phyloP scores from a whole-genome alignment of 2,888 invertebrate species.

The Acrobeloides nanus region DNA sequence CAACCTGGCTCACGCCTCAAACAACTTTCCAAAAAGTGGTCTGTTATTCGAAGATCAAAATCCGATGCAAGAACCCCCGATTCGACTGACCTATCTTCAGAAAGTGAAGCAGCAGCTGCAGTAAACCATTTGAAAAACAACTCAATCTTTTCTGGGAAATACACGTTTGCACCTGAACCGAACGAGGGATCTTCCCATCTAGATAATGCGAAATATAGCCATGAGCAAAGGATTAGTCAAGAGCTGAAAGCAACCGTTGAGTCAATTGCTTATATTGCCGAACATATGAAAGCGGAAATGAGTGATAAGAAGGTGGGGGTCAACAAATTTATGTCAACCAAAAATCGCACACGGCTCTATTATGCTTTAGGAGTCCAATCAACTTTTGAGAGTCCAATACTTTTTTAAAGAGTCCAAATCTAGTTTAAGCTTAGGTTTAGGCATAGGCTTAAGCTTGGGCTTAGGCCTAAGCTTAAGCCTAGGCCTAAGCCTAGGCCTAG shows the following conservation, averaged over 20 bases:
- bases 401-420: too few relatives aligned
- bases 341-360: too few relatives aligned
- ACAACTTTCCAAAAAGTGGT: slow-evolving; percentile 21
- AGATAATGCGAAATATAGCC: slow-evolving; percentile 14
- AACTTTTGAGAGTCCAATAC: too few relatives aligned
- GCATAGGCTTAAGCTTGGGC: too few relatives aligned
- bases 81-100: too few relatives aligned
- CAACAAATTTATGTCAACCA: too few relatives aligned
- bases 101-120: slow-evolving; percentile 5
- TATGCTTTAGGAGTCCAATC: too few relatives aligned
- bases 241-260: slow-evolving; percentile 45
- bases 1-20: slow-evolving; percentile 20
- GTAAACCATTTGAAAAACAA: slow-evolving; percentile 9
- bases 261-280: slow-evolving; percentile 52
- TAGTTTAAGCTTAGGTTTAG: too few relatives aligned
- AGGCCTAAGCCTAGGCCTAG: too few relatives aligned
- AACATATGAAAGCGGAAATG: slow-evolving; percentile 52
- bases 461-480: too few relatives aligned
- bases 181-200: slow-evolving; percentile 1
- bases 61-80: too few relatives aligned
- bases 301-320: slow-evolving; percentile 45
- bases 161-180: slow-evolving; percentile 21
- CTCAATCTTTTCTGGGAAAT: slow-evolving; percentile 19
- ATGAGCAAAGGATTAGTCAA: slow-evolving; percentile 22
- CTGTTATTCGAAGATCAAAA: slow-evolving; percentile 30